phyloP scores from a whole-genome alignment of 2,113 vertebrate species.

The Cichladusa arquata region DNA sequence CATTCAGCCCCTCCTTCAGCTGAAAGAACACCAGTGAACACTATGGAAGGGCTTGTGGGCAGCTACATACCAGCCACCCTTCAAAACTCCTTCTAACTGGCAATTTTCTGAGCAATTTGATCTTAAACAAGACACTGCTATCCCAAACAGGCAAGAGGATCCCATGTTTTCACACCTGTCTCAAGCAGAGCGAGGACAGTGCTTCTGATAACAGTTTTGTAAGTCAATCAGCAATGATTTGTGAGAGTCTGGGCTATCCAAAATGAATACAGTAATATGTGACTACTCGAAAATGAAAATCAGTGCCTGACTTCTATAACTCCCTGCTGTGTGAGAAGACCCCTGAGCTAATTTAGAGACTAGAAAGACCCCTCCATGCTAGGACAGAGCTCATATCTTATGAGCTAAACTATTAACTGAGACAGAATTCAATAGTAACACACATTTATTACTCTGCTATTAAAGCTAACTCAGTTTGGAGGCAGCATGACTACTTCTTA shows the following conservation, averaged over 20 bases:
- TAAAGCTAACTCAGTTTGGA: background rate
- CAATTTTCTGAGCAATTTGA: background rate
- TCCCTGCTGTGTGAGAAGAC: background rate
- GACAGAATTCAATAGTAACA: background rate
- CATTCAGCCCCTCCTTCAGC: background rate
- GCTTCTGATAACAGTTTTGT: background rate
- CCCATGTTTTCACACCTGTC: background rate
- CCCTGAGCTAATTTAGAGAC: background rate
- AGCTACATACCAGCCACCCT: rapidly evolving
- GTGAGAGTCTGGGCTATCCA: background rate
- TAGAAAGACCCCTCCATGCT: background rate
- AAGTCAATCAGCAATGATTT: background rate
- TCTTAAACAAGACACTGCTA: background rate
- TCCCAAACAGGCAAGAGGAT: background rate
- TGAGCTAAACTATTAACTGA: background rate
- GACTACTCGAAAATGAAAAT: background rate
- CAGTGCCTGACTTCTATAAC: background rate
- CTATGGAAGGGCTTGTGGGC: background rate
- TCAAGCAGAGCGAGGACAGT: background rate
- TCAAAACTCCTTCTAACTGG: background rate
- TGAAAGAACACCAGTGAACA: background rate
- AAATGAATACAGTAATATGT: background rate
- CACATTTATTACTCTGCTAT: background rate
- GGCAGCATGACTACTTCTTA: background rate
- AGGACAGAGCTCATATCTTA: background rate